Base-by-base conservation (phyloP, 2,888 invertebrate genomes). In the Notocelia uddmanniana region DNA sequence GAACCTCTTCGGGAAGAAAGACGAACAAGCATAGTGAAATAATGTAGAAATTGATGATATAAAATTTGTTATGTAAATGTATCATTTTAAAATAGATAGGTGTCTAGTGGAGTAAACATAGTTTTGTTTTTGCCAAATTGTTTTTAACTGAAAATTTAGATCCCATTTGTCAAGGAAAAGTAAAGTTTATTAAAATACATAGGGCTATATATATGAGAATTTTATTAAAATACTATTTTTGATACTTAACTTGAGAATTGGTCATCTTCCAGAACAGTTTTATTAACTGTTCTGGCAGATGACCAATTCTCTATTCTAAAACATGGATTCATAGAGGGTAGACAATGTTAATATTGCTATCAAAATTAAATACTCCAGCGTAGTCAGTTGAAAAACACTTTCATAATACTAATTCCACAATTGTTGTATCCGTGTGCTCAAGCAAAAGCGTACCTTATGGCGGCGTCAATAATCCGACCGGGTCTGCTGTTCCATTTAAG, bases 1-100 rank as follows among this genome's bases (percentile, higher is more conserved):
- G 76, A 97, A 97, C 92, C 97, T 97, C 54, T 97, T 97, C 89
- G 95, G 95, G 66, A 96, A 96, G 83, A 96, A 96, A 85, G 94
- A 94, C 74, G 95, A 95, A 26, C 72, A 72, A 91, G 95, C 95
- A 75, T 95, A 93, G 83, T 75, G 76, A 79, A 75, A 72, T 78
- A 73, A 48, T 57, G 63, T 79, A 79, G 77, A 74, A 69, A 74
- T 76, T 73, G 63, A 74, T 77, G 77, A 73, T 78, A 76, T 78
- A 78, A 81, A 84, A 85, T 85, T 85, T 90, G 83, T 87, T 88
- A 81, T 82, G 83, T 88, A 87, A 82, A 86, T 88, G 83, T 87
- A 86, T 88, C 79, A 79, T 81, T 87, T 85, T 78, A 87, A 85
- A 68, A 72, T 60, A 60, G 60, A 60, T 71, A 71, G 60, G 60